Percentiles rank a stretch among this genome's conserved stretches.
phyloP scores from a whole-genome alignment of 2,888 invertebrate species.

The Caenorhabditis sulstoni region DNA sequence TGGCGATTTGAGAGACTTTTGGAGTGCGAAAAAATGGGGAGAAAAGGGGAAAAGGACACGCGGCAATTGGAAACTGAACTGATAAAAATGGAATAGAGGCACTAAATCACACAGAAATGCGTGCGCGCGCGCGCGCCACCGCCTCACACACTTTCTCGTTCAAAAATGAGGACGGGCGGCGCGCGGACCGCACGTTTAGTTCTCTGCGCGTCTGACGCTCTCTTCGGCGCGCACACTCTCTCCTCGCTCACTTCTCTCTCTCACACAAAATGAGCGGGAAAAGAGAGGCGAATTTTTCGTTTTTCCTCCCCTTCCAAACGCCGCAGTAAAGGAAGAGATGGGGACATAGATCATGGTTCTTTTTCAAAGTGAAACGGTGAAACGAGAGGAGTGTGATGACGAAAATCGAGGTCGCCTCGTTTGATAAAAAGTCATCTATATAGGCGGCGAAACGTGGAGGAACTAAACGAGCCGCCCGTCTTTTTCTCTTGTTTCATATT shows the following conservation, averaged over 20 bases:
- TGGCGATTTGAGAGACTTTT: not conserved
- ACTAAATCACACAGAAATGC: not conserved
- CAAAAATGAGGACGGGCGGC: constrained; percentile 60
- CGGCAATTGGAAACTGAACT: no score
- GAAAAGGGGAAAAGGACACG: not conserved
- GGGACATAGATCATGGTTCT: no score
- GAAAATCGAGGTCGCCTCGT: no score
- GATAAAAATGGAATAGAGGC: not conserved
- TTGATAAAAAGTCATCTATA: no score
- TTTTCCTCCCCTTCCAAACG: no score
- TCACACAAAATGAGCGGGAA: no score
- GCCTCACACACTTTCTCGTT: constrained; percentile 1
- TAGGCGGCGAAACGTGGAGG: not conserved
- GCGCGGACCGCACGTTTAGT: constrained; percentile 42
- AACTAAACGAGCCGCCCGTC: not conserved
- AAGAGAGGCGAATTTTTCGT: no score
- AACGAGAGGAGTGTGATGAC: no score
- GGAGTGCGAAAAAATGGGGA: not conserved
- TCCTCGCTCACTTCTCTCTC: not conserved
- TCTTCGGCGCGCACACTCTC: constrained; percentile 1
- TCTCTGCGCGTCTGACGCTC: constrained; percentile 37
- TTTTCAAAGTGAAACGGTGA: no score
- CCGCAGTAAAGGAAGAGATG: no score
- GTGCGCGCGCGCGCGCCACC: not conserved
- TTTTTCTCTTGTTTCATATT: no score